Conservation (phyloP, 2,888 invertebrate genomes). For the Hirudinaria manillensis region DNA sequence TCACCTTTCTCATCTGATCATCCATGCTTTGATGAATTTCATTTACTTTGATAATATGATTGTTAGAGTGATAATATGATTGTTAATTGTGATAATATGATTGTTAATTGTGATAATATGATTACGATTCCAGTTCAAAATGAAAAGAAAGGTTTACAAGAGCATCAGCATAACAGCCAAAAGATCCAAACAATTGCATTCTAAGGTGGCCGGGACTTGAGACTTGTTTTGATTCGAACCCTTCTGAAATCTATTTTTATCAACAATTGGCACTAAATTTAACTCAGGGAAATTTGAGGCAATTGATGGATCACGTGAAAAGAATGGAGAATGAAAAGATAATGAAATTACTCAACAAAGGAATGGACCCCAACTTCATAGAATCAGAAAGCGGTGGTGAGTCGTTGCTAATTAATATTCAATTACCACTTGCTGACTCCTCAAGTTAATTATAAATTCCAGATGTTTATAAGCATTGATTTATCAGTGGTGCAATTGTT, state of each 20-base stretch:
- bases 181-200: constrained; percentile 88
- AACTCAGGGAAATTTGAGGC: constrained; percentile 75
- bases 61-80: too few species aligned
- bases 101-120: too few species aligned
- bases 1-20: too few species aligned
- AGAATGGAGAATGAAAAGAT: constrained; percentile 90
- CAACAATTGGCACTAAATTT: not conserved
- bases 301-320: constrained; percentile 86
- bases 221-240: not conserved
- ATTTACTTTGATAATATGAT: too few species aligned
- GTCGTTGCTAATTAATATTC: constrained; percentile 35
- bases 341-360: constrained; percentile 90
- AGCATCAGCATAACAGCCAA: constrained; percentile 84
- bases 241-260: constrained; percentile 9
- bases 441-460: not conserved
- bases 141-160: constrained; percentile 95
- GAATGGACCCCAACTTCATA: constrained; percentile 96
- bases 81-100: too few species aligned
- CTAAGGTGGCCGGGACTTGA: constrained; percentile 56
- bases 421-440: not conserved
- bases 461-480: not conserved
- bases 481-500: not conserved
- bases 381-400: constrained; percentile 88
- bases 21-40: too few species aligned
- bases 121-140: constrained; percentile 71